Evolutionary conservation across 2,113 vertebrate genomes (phyloP), one percentile per base, ranked within the genome.

Genomic region (Leucoraja erinaceus): DNA sequence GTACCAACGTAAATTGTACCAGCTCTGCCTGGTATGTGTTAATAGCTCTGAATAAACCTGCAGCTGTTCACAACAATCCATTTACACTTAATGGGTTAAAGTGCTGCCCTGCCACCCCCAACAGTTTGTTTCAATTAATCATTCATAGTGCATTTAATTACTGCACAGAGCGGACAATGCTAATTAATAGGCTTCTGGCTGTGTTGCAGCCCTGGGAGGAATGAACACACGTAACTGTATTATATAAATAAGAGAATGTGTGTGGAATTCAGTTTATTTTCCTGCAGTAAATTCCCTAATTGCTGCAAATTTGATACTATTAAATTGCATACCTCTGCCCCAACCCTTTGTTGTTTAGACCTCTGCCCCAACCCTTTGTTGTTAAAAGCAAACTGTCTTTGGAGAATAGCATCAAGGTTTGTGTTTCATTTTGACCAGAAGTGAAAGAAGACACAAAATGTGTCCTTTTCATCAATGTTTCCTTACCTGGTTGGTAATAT

Each of bases 101-200:
- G 31, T 72, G 59, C 61, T 66, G 83, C 83, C 66, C 66, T 91
- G 18, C 66, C 63, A 68, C 88, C 88, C 61, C 88, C 88, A 38
- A 66, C 66, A 91, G 88, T 91, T 91, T 72, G 66, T 91, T 91
- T 70, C 88, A 91, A 91, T 91, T 91, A 91, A 91, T 91, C 88
- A 90, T 90, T 90, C 88, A 91, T 91, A 68, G 66, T 33, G 66
- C 88, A 91, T 91, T 91, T 91, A 91, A 91, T 91, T 91, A 91
- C 31, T 47, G 66, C 66, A 70, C 66, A 91, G 88, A 91, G 88
- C 61, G 66, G 66, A 91, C 88, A 91, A 91, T 91, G 33, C 88
- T 91, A 91, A 91, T 91, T 91, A 91, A 91, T 91, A 72, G 88
- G 66, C 88, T 91, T 72, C 88, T 91, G 88, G 31, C 61, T 91